These are phyloP conservation scores for Prostheceraeus crozeri DNA, from an alignment of 2,888 invertebrate genomes.

Conservation along the genomic window DNA sequence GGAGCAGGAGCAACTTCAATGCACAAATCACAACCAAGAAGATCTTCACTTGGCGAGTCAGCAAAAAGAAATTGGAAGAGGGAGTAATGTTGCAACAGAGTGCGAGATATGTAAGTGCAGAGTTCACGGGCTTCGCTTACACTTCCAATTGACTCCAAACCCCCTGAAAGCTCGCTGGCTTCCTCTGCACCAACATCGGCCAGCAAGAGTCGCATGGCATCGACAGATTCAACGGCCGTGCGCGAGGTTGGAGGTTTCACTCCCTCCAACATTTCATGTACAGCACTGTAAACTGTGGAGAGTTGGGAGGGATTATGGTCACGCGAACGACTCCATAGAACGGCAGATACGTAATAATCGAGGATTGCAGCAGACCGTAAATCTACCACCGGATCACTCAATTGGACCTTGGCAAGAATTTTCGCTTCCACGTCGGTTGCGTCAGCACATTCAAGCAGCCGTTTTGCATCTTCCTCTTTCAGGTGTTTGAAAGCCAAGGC, in stretches of 20 bases:
- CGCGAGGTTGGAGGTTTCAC: neutral
- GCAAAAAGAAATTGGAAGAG: constrained; percentile 10
- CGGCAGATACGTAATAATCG: constrained; percentile 1
- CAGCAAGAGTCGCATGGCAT: neutral
- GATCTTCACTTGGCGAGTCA: neutral
- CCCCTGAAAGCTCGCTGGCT: neutral
- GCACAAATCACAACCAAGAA: neutral
- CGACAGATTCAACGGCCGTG: too few species aligned
- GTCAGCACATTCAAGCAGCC: too few species aligned
- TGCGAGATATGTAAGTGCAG: neutral
- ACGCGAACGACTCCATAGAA: neutral
- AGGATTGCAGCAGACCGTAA: neutral
- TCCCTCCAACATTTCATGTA: neutral
- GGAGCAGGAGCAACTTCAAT: neutral
- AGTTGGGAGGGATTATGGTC: neutral
- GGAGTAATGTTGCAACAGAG: neutral
- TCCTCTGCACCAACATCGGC: neutral
- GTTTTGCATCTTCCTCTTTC: too few species aligned
- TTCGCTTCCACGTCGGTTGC: too few species aligned
- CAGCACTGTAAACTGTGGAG: neutral
- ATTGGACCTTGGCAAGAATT: too few species aligned
- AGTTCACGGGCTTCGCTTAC: neutral
- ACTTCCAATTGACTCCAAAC: neutral
- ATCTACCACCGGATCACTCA: too few species aligned
- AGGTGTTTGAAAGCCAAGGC: too few species aligned